phyloP scores from a whole-genome alignment of 2,113 vertebrate genomes.

The Myotis brandtii region DNA sequence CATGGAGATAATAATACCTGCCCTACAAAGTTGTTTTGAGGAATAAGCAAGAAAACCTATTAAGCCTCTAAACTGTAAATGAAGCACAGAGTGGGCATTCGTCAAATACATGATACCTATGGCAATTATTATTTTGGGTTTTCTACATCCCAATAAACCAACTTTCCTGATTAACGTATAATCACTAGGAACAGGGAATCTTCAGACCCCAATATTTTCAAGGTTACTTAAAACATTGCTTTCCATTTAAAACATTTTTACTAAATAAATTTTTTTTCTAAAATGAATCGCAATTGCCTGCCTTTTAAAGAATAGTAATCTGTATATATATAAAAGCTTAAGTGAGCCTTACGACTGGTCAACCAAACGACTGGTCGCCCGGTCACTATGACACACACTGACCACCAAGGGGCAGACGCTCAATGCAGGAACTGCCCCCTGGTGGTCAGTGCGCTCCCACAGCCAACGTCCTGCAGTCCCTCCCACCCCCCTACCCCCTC shows the following conservation, averaged over 20 bases:
- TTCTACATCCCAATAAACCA: background rate
- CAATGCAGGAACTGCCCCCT: too few species aligned
- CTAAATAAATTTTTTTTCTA: background rate
- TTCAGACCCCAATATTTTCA: background rate
- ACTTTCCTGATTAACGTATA: background rate
- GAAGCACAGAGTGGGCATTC: background rate
- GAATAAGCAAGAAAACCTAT: background rate
- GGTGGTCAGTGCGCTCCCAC: too few species aligned
- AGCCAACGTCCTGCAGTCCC: too few species aligned
- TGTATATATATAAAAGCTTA: too few species aligned
- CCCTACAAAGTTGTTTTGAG: background rate
- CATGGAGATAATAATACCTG: background rate
- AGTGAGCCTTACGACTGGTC: too few species aligned
- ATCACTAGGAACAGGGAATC: background rate
- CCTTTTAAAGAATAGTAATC: background rate
- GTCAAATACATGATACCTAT: background rate
- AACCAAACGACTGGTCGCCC: too few species aligned
- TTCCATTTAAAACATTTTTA: background rate
- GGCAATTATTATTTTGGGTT: background rate
- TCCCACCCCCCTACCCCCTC: too few species aligned
- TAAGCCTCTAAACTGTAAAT: background rate
- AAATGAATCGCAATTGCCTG: background rate
- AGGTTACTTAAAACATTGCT: background rate
- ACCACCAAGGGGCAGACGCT: too few species aligned
- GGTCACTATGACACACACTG: too few species aligned